Conservation (phyloP, 2,888 invertebrate species). For the Meloe dianella region DNA sequence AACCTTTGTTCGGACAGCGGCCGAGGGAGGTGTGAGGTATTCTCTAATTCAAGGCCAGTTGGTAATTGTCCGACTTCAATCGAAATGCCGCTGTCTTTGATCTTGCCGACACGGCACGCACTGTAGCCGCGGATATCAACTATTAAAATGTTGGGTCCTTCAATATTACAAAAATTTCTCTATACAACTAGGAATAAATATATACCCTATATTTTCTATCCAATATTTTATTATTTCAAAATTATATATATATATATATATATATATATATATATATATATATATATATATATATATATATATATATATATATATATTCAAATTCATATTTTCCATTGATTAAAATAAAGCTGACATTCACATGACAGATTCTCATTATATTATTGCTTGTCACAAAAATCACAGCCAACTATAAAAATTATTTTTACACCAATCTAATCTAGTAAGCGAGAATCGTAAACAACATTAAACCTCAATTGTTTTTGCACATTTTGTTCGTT, state of each 20-base stretch:
- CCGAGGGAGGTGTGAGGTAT: constrained; percentile 44
- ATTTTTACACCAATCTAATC: constrained; percentile 8
- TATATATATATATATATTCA: neutral
- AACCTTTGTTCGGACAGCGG: constrained; percentile 26
- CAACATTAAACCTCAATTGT: neutral
- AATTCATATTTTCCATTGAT: constrained; percentile 22
- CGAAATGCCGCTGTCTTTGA: constrained; percentile 44
- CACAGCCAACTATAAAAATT: neutral
- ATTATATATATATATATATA: too few species aligned
- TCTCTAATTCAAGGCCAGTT: constrained; percentile 46
- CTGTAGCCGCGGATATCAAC: constrained; percentile 34
- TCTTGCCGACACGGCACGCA: constrained; percentile 40
- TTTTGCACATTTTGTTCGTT: neutral
- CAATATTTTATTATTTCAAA: too few species aligned
- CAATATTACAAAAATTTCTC: constrained; percentile 24
- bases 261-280: neutral
- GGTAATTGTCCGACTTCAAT: constrained; percentile 48
- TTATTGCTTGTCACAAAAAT: too few species aligned
- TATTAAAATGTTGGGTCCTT: constrained; percentile 32
- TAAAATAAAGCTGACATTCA: constrained; percentile 16
- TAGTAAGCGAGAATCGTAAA: neutral
- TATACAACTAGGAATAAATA: constrained; percentile 5
- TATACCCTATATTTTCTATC: too few species aligned
- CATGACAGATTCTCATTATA: neutral
- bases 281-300: neutral